These are phyloP conservation scores for Ahaetulla prasina DNA, from an alignment of 2,113 vertebrate species.

Conservation along the genomic window DNA sequence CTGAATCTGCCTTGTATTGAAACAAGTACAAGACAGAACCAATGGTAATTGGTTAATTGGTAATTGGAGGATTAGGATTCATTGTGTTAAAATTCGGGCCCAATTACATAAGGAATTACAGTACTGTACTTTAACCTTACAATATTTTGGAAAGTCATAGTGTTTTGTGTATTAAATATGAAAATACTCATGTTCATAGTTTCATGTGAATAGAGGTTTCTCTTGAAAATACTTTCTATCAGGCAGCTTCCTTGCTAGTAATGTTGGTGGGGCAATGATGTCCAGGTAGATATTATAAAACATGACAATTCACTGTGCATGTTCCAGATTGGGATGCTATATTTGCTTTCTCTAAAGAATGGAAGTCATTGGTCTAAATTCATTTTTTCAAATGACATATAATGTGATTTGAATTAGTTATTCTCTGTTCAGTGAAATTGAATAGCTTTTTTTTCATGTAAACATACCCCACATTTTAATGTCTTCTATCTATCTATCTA, in stretches of 20 bases:
- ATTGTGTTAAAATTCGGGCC: neutral
- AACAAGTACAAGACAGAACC: neutral
- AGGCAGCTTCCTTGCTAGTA: neutral
- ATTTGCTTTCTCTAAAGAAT: neutral
- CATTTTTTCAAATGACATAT: neutral
- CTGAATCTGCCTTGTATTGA: neutral
- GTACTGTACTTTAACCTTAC: neutral
- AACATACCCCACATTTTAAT: neutral
- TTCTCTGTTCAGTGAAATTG: neutral
- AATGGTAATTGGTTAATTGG: too few species aligned
- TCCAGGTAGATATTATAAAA: neutral
- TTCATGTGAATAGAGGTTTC: neutral
- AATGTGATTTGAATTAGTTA: neutral
- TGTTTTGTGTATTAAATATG: neutral
- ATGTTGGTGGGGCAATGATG: neutral
- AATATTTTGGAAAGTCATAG: neutral
- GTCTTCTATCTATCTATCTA: neutral
- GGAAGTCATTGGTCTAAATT: neutral
- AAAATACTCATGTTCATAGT: neutral
- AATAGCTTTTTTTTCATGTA: neutral
- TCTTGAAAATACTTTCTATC: neutral
- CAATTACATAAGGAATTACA: neutral
- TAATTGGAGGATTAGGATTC: neutral
- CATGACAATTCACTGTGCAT: neutral
- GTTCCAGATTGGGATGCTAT: neutral